phyloP scores from a whole-genome alignment of 2,797 vertebrate species.

The Hippocampus kuda region DNA sequence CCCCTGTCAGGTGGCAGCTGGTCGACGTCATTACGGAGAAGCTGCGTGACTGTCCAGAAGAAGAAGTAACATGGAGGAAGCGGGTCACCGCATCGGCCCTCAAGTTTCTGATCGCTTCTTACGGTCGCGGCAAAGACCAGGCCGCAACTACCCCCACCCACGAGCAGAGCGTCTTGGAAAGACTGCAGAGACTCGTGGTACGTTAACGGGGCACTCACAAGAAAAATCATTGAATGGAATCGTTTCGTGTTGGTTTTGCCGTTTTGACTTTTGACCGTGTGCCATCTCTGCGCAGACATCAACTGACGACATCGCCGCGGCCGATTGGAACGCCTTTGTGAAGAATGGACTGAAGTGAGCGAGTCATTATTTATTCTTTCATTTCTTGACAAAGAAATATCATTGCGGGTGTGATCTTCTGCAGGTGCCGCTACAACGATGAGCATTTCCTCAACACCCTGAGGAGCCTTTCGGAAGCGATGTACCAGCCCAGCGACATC shows the following conservation, averaged over 20 bases:
- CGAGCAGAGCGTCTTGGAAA: conserved; percentile 70
- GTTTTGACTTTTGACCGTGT: not conserved
- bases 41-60: conserved; percentile 54
- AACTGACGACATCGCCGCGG: conserved; percentile 60
- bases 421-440: conserved; percentile 80
- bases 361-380: not conserved
- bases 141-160: conserved; percentile 24
- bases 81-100: conserved; percentile 66
- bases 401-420: not conserved
- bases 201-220: conserved; percentile 14
- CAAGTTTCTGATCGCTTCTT: conserved; percentile 66
- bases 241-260: not conserved
- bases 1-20: conserved; percentile 73
- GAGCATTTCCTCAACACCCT: conserved; percentile 68
- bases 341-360: conserved; percentile 88
- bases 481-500: conserved; percentile 59
- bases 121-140: conserved; percentile 57
- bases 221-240: too few species aligned
- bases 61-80: conserved; percentile 70
- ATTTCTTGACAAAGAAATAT: not conserved
- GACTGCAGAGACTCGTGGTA: conserved; percentile 72
- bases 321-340: conserved; percentile 81
- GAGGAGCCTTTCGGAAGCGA: conserved; percentile 48
- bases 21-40: conserved; percentile 71
- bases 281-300: conserved; percentile 48